phyloP scores from a whole-genome alignment of 2,797 vertebrate species.

The Cynodonichthys magdalenae region DNA sequence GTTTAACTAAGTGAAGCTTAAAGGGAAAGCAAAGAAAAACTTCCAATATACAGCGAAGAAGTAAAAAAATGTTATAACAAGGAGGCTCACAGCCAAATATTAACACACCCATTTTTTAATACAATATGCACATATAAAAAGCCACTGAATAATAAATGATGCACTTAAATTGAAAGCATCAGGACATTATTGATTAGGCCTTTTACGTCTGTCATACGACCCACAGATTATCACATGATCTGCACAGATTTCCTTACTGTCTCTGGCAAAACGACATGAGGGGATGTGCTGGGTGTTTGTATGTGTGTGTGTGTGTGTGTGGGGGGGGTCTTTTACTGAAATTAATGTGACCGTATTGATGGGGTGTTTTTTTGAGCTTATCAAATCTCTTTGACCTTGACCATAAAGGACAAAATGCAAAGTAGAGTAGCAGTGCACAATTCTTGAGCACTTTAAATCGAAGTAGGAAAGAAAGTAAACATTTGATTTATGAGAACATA shows the following conservation, averaged over 20 bases:
- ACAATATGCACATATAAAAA: constrained; percentile 62
- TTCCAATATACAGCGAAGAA: constrained; percentile 29
- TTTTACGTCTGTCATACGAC: constrained; percentile 69
- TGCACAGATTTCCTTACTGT: constrained; percentile 60
- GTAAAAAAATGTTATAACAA: constrained; percentile 48
- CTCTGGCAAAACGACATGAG: constrained; percentile 33
- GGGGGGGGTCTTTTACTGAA: constrained; percentile 6
- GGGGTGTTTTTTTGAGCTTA: constrained; percentile 45
- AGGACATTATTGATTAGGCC: constrained; percentile 67
- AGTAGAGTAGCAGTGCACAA: not conserved
- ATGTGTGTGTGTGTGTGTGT: no score
- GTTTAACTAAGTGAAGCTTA: constrained; percentile 35
- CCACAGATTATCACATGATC: constrained; percentile 70
- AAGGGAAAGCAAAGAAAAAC: constrained; percentile 7
- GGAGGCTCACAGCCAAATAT: constrained; percentile 35
- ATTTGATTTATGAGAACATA: not conserved
- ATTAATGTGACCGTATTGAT: constrained; percentile 29
- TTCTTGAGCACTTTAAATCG: not conserved
- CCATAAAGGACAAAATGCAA: constrained; percentile 4
- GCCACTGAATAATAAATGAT: constrained; percentile 75
- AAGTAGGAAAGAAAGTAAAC: not conserved
- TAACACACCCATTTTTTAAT: constrained; percentile 52
- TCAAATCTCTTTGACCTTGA: constrained; percentile 64
- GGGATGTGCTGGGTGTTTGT: not conserved
- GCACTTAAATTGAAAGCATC: constrained; percentile 71